Percentiles rank a stretch among this genome's conserved stretches.
phyloP scores from a whole-genome alignment of 1,140 invertebrate genomes.

The Schlechtendalia chinensis region DNA sequence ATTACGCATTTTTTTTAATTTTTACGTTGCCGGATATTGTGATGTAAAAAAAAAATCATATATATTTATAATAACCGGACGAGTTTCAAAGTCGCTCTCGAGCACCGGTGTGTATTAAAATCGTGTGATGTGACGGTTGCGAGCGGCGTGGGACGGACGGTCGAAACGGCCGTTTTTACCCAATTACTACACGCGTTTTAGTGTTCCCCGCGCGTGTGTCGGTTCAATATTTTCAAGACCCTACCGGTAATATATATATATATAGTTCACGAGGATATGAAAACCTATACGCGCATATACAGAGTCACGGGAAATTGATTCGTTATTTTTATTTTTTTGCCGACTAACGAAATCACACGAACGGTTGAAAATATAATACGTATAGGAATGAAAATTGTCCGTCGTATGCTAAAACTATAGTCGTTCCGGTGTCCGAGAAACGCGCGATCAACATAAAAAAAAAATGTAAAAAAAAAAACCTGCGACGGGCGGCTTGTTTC shows the following conservation, averaged over 20 bases:
- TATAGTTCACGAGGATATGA: slow-evolving; percentile 3
- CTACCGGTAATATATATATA: not conserved
- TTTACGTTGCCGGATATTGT: not conserved
- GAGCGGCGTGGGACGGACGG: not conserved
- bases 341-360: not conserved
- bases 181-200: slow-evolving; percentile 33
- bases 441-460: not conserved
- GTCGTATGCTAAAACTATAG: not conserved
- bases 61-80: not conserved
- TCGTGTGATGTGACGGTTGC: not conserved
- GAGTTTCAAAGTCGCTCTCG: slow-evolving; percentile 15
- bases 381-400: not conserved
- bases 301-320: slow-evolving; percentile 4
- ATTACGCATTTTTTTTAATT: slow-evolving; percentile 36
- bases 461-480: too few relatives aligned
- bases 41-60: not conserved
- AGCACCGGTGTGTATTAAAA: slow-evolving; percentile 12
- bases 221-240: slow-evolving; percentile 5
- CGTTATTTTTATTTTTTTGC: not conserved
- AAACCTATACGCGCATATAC: not conserved
- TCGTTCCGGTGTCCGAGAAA: not conserved
- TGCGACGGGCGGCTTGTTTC: too few relatives aligned
- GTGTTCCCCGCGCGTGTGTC: slow-evolving; percentile 13
- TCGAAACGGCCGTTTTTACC: not conserved
- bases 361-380: not conserved